Conservation (phyloP, 2,888 invertebrate species). For the Hypselothyrea guttata region DNA sequence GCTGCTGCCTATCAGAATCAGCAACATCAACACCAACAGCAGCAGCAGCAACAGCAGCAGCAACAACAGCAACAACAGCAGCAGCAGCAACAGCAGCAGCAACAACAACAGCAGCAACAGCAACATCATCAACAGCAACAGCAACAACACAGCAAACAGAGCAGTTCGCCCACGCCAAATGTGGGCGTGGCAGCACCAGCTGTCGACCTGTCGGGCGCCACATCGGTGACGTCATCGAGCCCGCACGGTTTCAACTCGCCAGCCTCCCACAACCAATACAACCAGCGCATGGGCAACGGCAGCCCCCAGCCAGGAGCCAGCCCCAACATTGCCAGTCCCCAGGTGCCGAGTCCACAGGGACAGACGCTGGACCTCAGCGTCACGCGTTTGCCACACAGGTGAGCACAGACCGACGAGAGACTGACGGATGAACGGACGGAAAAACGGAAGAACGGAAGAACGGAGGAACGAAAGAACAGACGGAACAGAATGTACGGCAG, state of each 20-base stretch:
- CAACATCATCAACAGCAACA: slow-evolving; percentile 72
- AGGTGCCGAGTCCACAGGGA: slow-evolving; percentile 95
- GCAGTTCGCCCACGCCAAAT: slow-evolving; percentile 85
- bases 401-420: slow-evolving; percentile 60
- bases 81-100: slow-evolving; percentile 71
- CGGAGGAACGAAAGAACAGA: too few relatives aligned
- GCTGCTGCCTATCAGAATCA: slow-evolving; percentile 81
- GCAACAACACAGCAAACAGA: slow-evolving; percentile 83
- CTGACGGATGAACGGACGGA: too few relatives aligned
- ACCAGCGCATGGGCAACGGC: slow-evolving; percentile 83
- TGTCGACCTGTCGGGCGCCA: slow-evolving; percentile 92
- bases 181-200: slow-evolving; percentile 86
- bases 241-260: slow-evolving; percentile 87
- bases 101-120: slow-evolving; percentile 63
- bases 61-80: slow-evolving; percentile 76
- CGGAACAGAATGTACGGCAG: too few relatives aligned
- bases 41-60: slow-evolving; percentile 70
- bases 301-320: slow-evolving; percentile 93
- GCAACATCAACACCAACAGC: slow-evolving; percentile 74
- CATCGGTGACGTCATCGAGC: slow-evolving; percentile 90
- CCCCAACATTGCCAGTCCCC: slow-evolving; percentile 92
- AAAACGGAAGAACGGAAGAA: too few relatives aligned
- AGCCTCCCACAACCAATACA: slow-evolving; percentile 82
- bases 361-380: slow-evolving; percentile 95
- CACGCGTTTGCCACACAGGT: slow-evolving; percentile 93